Evolutionary conservation across 1,140 invertebrate genomes (phyloP), one percentile per base, ranked within the genome.

Genomic region (Scaptomyza montana): DNA sequence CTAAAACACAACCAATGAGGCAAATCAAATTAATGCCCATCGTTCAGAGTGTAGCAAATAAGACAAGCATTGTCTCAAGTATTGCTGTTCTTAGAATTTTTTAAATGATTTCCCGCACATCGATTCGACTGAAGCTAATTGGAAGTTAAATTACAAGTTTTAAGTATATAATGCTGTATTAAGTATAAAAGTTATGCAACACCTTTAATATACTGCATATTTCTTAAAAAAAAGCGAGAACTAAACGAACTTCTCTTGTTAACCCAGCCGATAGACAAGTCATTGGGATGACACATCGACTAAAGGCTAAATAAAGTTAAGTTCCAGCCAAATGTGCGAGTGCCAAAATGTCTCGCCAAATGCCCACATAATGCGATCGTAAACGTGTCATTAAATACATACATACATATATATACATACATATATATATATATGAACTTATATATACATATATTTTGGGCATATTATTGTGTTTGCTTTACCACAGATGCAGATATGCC

Each of bases 291-390:
- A 13, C 28, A 13, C 28, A 30, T 33, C 21, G 21, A 51, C 7
- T 9, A 10, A 36, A 36, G 50, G 50, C 28, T 13, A 30, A 33
- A 33, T 13, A 30, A 33, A 51, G 55, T 46, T 57, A 57, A 57
- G 3, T 57, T 46, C 43, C 36, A 3, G 33, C n/a, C 28, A 10
- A 21, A 64, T 49, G 21, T 25, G 21, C 36, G 51, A 33, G 67
- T 70, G 68, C 65, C 54, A 65, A 46, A 57, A 46, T 71, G 62
- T 65, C 55, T 71, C 30, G 63, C 53, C 54, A 51, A 66, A 53
- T 46, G 47, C n/a, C 36, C 54, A 51, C 62, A 57, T 66, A 71
- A 71, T 66, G 54, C 47, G 68, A 66, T 71, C 62, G 62, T 66
- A 46, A 59, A 65, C 46, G 62, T 45, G 54, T 51, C 39, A 10